Conservation (phyloP, 1,140 invertebrate species). For the Neuroterus valhalla region DNA sequence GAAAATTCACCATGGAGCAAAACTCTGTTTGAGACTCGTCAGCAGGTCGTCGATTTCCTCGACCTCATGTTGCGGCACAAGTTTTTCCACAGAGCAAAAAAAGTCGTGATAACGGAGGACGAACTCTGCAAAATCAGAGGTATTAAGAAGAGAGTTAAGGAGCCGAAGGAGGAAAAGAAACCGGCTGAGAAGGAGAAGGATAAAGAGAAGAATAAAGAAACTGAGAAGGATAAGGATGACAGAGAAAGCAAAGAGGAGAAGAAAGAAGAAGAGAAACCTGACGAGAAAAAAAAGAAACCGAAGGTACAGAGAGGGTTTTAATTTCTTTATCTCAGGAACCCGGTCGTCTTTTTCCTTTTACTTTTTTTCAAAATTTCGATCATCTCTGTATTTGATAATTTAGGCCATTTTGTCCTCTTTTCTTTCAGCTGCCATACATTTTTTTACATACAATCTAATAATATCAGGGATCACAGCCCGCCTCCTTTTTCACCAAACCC, state of each 20-base stretch:
- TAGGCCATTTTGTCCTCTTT: no score
- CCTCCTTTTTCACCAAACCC: no score
- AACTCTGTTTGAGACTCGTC: conserved; percentile 87
- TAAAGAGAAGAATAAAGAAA: conserved; percentile 66
- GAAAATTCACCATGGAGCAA: conserved; percentile 92
- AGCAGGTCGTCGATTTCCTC: conserved; percentile 87
- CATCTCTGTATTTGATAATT: no score
- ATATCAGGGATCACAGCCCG: no score
- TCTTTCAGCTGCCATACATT: no score
- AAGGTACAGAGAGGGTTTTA: no score
- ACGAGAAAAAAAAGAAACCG: conserved; percentile 65
- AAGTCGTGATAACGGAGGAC: conserved; percentile 77
- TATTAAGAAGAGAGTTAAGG: conserved; percentile 84
- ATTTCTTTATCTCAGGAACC: no score
- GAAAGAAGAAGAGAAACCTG: conserved; percentile 60
- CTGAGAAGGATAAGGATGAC: conserved; percentile 79
- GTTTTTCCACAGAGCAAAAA: conserved; percentile 95
- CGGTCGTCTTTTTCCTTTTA: no score
- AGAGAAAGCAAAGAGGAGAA: conserved; percentile 74
- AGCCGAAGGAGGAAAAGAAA: conserved; percentile 76
- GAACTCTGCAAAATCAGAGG: conserved; percentile 73
- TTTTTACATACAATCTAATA: no score
- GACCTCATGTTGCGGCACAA: conserved; percentile 93
- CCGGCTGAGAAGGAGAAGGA: conserved; percentile 69
- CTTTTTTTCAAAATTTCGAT: no score